Base-by-base conservation (phyloP, 2,888 invertebrate genomes). In the Oligia strigilis region DNA sequence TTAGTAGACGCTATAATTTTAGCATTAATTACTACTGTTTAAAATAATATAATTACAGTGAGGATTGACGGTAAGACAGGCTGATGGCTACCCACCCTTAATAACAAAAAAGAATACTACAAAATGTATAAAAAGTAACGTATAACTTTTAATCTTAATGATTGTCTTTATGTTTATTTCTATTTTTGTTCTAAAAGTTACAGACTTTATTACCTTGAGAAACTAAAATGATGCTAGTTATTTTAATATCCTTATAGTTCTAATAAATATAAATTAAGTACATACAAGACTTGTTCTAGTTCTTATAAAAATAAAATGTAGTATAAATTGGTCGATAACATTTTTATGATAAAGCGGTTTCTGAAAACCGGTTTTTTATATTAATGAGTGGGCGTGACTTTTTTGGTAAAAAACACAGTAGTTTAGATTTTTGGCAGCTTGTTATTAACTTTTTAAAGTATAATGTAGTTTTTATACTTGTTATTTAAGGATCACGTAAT, bases 381-480 rank as follows among this genome's bases (percentile, higher is more conserved):
- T 77, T 85, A 85, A 82, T 74, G 58, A 82, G 84, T 46, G 82
- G 86, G 86, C 69, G 86, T 78, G 78, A 66, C 64, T 75, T 40
- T 52, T 58, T 62, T 52, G 11, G 70, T 43, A 70, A 72, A 87
- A 85, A 78, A 70, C 75, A 71, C 49, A 9, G 14, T 65, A 66
- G 29, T 75, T 83, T 71, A 73, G 43, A 80, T 60, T 73, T 83
- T 82, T 81, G 67, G 72, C 64, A 87, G 62, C 71, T 19, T 76
- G 65, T 71, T 79, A 79, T 85, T 83, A 83, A 65, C 60, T 76
- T 79, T 76, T 75, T 65, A 72, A 77, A 64, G 52, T 67, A 72
- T 85, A 69, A 81, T 75, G 49, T 71, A 71, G 72, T 78, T 84
- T 72, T 82, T 77, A 81, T 72, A 62, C 40, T 62, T 64, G 77